phyloP scores from a whole-genome alignment of 1,140 invertebrate species.

The Muscidifurax raptorellus region DNA sequence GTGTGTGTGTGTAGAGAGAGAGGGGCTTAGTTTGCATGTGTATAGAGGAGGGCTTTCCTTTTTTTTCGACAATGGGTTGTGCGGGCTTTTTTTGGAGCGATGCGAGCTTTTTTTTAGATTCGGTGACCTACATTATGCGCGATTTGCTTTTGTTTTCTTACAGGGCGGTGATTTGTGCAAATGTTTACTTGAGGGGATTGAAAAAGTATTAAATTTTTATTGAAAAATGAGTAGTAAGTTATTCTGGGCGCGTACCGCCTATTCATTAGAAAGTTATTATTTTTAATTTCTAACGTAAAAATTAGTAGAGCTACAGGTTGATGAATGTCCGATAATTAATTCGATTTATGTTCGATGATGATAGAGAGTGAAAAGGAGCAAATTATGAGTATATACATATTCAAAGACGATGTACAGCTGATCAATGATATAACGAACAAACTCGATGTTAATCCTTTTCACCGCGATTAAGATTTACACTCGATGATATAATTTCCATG shows the following conservation, averaged over 20 bases:
- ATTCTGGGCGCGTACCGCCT: too few relatives aligned
- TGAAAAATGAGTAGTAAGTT: too few relatives aligned
- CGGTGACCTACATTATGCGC: neutral
- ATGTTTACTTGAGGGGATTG: too few relatives aligned
- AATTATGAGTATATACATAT: neutral
- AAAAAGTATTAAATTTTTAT: too few relatives aligned
- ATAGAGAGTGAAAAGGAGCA: neutral
- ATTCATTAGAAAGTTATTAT: too few relatives aligned
- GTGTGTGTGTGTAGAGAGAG: neutral
- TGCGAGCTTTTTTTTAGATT: neutral
- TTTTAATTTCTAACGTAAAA: too few relatives aligned
- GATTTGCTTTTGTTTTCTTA: neutral
- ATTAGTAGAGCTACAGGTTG: neutral
- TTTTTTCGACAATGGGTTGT: neutral
- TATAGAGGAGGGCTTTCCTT: neutral
- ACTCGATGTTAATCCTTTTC: neutral
- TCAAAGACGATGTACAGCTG: neutral
- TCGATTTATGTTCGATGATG: neutral
- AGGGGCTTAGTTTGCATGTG: constrained; percentile 14
- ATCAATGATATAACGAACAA: neutral
- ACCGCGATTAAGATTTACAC: neutral
- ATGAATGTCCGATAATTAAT: neutral
- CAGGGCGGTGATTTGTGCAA: too few relatives aligned
- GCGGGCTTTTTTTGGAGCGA: neutral
- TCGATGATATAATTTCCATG: neutral